Evolutionary conservation across 2,113 vertebrate genomes (phyloP).

Genomic region (Sciurus niger): DNA sequence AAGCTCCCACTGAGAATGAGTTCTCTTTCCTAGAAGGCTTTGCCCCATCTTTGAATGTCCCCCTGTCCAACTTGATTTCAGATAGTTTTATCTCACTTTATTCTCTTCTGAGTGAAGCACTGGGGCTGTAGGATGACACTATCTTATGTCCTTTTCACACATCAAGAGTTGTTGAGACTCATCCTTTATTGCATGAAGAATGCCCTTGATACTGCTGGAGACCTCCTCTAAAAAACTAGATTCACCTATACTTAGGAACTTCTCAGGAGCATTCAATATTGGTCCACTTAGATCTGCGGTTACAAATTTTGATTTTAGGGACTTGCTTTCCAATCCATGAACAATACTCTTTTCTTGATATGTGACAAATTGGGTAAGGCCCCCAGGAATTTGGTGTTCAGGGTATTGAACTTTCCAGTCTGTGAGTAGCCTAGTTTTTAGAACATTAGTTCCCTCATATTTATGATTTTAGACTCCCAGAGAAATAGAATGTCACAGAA

Average conservation of each 20-base stretch:
- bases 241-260: neutral
- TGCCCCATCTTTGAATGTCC: neutral
- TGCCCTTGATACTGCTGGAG: neutral
- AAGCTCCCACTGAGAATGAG: neutral
- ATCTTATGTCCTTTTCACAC: neutral
- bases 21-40: neutral
- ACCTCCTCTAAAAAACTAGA: neutral
- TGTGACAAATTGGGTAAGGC: neutral
- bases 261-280: neutral
- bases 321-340: neutral
- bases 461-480: neutral
- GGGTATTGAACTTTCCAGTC: neutral
- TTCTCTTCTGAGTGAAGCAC: neutral
- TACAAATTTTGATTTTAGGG: slow-evolving; percentile 8
- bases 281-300: neutral
- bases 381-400: neutral
- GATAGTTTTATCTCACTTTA: neutral
- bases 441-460: neutral
- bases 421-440: neutral
- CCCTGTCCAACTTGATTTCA: neutral
- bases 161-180: neutral
- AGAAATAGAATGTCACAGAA: neutral
- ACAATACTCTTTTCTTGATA: neutral
- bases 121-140: neutral
- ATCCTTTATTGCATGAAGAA: neutral